Conservation (phyloP, 2,797 vertebrate species). For the Forpus xanthops region DNA sequence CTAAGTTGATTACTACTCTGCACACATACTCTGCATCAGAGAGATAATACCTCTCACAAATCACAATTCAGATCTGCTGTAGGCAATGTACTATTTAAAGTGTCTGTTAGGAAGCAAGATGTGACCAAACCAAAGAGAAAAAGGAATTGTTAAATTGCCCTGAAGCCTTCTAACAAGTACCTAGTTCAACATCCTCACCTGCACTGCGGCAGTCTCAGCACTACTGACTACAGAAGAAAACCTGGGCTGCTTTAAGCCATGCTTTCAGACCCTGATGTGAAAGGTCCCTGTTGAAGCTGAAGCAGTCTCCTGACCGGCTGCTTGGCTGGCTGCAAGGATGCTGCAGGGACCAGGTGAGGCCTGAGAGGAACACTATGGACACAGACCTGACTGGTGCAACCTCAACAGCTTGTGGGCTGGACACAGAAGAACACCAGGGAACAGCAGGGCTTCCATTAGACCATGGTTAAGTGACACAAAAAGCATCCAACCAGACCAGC, state of each 20-base stretch:
- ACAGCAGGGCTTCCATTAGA: background rate
- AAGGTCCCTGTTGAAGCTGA: background rate
- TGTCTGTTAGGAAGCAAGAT: background rate
- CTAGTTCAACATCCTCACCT: background rate
- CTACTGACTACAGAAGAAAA: background rate
- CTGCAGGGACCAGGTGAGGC: background rate
- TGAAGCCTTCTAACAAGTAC: background rate
- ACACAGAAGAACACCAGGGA: background rate
- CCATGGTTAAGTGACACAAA: background rate
- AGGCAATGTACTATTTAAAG: background rate
- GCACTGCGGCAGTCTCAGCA: background rate
- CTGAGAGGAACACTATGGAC: background rate
- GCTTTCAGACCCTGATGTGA: accelerated
- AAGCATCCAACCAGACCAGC: background rate
- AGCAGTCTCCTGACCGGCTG: background rate
- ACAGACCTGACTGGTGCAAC: background rate
- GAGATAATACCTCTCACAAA: background rate
- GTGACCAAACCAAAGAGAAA: background rate
- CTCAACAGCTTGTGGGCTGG: background rate
- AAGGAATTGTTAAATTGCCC: no score
- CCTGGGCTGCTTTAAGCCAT: background rate
- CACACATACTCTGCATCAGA: background rate
- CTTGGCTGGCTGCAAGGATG: background rate
- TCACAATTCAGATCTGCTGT: background rate
- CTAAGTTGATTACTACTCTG: background rate